These are phyloP conservation scores for Augochlora pura DNA, from an alignment of 1,140 invertebrate genomes.

Conservation along the genomic window DNA sequence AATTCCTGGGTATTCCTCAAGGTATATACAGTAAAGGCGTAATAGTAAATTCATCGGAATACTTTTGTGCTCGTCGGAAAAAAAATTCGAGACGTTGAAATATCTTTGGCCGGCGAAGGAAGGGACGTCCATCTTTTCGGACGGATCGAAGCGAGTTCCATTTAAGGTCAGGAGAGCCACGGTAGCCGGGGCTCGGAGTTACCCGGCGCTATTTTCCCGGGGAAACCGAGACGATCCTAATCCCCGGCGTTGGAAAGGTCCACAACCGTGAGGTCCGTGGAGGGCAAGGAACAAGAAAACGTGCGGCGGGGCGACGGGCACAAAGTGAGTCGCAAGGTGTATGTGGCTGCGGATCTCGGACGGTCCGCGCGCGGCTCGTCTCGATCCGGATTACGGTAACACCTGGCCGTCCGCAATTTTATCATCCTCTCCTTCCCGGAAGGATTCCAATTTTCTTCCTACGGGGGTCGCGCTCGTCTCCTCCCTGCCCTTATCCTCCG, in stretches of 20 bases:
- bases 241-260: slow-evolving; percentile 17
- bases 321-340: slow-evolving; percentile 28
- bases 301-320: slow-evolving; percentile 12
- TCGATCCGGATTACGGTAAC: slow-evolving; percentile 75
- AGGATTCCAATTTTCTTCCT: slow-evolving; percentile 77
- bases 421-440: slow-evolving; percentile 73
- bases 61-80: no score
- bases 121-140: background rate
- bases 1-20: no score
- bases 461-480: slow-evolving; percentile 33
- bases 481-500: slow-evolving; percentile 21
- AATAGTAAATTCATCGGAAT: no score
- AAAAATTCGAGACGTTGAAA: no score
- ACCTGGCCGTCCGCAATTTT: slow-evolving; percentile 77
- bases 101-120: no score
- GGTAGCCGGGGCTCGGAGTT: background rate
- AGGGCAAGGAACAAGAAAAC: slow-evolving; percentile 10
- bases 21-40: no score
- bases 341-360: slow-evolving; percentile 29
- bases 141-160: background rate
- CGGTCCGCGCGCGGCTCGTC: slow-evolving; percentile 35
- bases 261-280: background rate
- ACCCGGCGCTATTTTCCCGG: background rate
- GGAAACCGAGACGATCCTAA: slow-evolving; percentile 35
- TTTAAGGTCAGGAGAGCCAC: background rate